Percentiles rank a stretch among this genome's conserved stretches.
Evolutionary conservation across 2,888 invertebrate genomes (phyloP).

Genomic region (Mimachlamys varia): DNA sequence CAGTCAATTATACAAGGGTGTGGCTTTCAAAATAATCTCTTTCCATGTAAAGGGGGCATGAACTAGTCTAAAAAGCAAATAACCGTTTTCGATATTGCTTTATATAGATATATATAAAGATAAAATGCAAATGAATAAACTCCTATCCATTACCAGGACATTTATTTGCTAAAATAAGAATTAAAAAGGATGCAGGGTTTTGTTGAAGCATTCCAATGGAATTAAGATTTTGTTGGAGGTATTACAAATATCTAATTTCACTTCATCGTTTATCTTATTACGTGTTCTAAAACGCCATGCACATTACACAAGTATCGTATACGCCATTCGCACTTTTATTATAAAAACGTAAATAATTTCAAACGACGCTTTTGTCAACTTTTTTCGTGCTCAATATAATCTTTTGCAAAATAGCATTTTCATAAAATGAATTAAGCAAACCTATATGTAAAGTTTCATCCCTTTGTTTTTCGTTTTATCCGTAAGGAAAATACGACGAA

Average conservation of each 20-base stretch:
- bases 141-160: background rate
- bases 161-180: too few species aligned
- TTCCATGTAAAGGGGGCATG: background rate
- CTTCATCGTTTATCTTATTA: background rate
- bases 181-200: too few species aligned
- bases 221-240: background rate
- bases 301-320: background rate
- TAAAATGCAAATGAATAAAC: constrained; percentile 14
- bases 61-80: background rate
- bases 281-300: background rate
- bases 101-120: background rate
- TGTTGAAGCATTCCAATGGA: background rate
- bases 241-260: background rate
- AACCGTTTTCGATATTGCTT: background rate
- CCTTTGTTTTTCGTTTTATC: constrained; percentile 7
- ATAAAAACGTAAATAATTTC: background rate
- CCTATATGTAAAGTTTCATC: background rate
- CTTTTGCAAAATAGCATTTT: background rate
- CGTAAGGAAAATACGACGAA: background rate
- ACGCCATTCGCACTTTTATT: background rate
- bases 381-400: background rate
- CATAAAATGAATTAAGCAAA: background rate
- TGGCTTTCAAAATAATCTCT: constrained; percentile 26
- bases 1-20: background rate
- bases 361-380: background rate